Base-by-base conservation (phyloP, 2,797 vertebrate species). In the Lerista edwardsae region DNA sequence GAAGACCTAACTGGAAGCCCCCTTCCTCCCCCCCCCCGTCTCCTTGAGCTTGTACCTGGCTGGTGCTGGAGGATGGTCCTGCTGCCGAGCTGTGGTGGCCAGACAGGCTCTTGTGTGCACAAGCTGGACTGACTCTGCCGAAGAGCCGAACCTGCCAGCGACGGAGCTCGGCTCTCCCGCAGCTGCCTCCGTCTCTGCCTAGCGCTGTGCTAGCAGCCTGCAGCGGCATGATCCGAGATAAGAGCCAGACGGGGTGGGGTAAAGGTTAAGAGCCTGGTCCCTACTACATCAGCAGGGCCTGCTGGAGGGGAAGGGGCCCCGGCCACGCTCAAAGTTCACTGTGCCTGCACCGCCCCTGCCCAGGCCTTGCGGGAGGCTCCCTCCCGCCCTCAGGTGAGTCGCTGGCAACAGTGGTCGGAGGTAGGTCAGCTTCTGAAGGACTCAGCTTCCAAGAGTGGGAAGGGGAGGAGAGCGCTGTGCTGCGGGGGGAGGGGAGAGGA, bases 261-360 rank as follows among this genome's bases (percentile, higher is more conserved):
- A 25, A 79, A 69, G 10, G 4, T 3, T 25, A 41, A 41, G 69
- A 78, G 36, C 69, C 68, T 9, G 8, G 21, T 21, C 67, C 62
- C 31, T 44, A 8, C 51, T 69, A 1, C 41, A 80, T 64, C 72
- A 83, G 59, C 73, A 80, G 1, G 17, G 11, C 65, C 14, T 73
- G 77, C 23, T 34, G 39, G 47, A 41, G 23, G 67, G 6, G 84
- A 77, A 72, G 64, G 73, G 59, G 83, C 34, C 31, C 74, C 36
- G 36, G 64, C 61, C 39, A 51, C 47, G 51, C 29, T 88, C 34
- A 68, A 68, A 84, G 81, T 57, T 79, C 71, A 44, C 75, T n/a
- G 41, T 3, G 31, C n/a, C 3, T 44, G 11, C 1, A 25, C 36
- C 27, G 23, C 31, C 44, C 0, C 1, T 73, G 2, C 9, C 25